Evolutionary conservation across 2,113 vertebrate species (phyloP), one percentile per base, ranked within the genome.

Genomic region (Gavia stellata): DNA sequence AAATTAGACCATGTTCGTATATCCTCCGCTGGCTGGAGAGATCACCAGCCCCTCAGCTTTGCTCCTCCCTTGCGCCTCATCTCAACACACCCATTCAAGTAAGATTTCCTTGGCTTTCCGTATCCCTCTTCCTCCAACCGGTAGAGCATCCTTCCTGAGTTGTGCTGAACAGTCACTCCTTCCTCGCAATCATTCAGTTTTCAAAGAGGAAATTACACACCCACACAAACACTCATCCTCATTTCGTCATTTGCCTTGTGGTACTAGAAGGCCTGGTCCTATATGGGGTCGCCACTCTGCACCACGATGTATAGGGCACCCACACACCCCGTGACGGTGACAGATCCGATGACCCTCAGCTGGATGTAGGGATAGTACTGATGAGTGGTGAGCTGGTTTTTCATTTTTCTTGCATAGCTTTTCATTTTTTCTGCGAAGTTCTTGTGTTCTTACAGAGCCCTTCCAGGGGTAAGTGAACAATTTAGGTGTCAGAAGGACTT

Each of bases 401-500:
- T 36, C 6, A 33, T 50, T 40, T n/a, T 70, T 86, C 45, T 92
- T 50, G 12, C 47, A 40, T 44, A 90, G 14, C 17, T 81, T 92
- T 84, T 40, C 31, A 2, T 16, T 52, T 88, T 89, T 86, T 40
- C 49, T 58, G 10, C 59, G 53, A 92, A 72, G 84, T 88, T 92
- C 29, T 66, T 26, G 42, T 50, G 2, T 59, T 86, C 45, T 81
- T 56, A 50, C 49, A 26, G 29, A 95, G 94, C 62, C 70, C 81
- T 97, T 97, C 84, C 45, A 55, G 65, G 36, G 71, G 29, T 75
- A 81, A 90, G 70, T 23, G 56, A 45, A 83, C 79, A 88, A 79
- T 84, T 93, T 44, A 75, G 93, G 71, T 87, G 72, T 93, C 86
- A 84, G 72, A 96, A 90, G 58, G 40, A 53, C 66, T 90, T 96